Evolutionary conservation across 2,797 vertebrate genomes (phyloP), one percentile per base, ranked within the genome.

Genomic region (Staurois parvus): DNA sequence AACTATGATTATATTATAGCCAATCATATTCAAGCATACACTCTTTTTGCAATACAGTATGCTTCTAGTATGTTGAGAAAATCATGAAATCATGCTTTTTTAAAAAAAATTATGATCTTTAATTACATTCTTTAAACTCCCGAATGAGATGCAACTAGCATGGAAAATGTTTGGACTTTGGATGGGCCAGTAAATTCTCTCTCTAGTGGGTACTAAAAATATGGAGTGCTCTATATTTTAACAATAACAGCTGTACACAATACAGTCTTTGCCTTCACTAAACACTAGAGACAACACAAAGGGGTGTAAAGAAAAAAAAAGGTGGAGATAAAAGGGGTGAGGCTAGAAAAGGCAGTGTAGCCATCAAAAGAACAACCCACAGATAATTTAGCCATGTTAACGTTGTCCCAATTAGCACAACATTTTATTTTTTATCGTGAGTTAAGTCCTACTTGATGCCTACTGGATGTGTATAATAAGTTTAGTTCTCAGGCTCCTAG

Each of bases 351-450:
- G 92, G 90, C 92, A 94, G 90, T 91, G 87, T 89, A 93, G 94
- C 92, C 94, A 94, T 94, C 91, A 92, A 95, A 94, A 94, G 94
- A 94, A 92, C 92, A 93, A 92, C 90, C 91, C 91, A 91, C 89
- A 89, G 89, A n/a, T 9, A 67, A 74, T 83, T 83, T 79, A 4
- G 72, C 19, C 6, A 17, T 88, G 88, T 91, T 92, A 88, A 90
- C 86, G 90, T 92, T 91, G 93, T 88, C 89, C 87, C 42, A 91
- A 90, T 88, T 90, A 37, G 88, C 89, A 89, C 89, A 89, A 81
- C 87, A 37, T 89, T 88, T 87, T 88, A 66, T 90, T 90, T 89
- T 88, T 90, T 13, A 10, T 11, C n/a, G 89, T 78, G 69, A 90
- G 90, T 90, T 90, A 91, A 88, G 88, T 91, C 91, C 90, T 91